phyloP scores from a whole-genome alignment of 1,140 invertebrate species.

The Dermatophagoides farinae region DNA sequence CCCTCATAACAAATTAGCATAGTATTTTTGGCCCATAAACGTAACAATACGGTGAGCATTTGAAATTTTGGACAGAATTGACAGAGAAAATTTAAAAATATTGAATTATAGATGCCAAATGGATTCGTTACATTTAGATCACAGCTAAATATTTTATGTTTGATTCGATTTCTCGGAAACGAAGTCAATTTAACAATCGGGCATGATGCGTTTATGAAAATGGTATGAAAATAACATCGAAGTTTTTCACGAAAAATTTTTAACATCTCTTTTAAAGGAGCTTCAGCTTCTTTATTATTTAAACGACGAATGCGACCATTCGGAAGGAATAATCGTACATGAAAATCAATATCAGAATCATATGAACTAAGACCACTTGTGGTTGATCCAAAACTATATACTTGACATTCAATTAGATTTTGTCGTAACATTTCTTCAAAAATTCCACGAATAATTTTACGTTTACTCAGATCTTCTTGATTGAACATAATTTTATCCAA shows the following conservation, averaged over 20 bases:
- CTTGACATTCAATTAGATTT: neutral
- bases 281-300: neutral
- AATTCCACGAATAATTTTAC: neutral
- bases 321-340: neutral
- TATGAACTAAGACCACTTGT: neutral
- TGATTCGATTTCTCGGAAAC: neutral
- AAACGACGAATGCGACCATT: neutral
- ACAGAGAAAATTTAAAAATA: neutral
- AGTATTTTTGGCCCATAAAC: neutral
- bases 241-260: neutral
- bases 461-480: neutral
- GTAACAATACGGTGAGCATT: neutral
- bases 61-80: neutral
- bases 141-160: neutral
- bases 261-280: neutral
- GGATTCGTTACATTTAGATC: neutral
- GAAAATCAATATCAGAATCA: neutral
- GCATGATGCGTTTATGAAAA: neutral
- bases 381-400: neutral
- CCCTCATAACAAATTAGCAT: neutral
- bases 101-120: neutral
- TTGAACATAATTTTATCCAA: neutral
- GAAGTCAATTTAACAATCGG: neutral
- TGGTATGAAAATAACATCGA: neutral
- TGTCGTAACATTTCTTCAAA: neutral